These are phyloP conservation scores for Halcyon chelicuti DNA, from an alignment of 2,797 vertebrate species.

Conservation along the genomic window DNA sequence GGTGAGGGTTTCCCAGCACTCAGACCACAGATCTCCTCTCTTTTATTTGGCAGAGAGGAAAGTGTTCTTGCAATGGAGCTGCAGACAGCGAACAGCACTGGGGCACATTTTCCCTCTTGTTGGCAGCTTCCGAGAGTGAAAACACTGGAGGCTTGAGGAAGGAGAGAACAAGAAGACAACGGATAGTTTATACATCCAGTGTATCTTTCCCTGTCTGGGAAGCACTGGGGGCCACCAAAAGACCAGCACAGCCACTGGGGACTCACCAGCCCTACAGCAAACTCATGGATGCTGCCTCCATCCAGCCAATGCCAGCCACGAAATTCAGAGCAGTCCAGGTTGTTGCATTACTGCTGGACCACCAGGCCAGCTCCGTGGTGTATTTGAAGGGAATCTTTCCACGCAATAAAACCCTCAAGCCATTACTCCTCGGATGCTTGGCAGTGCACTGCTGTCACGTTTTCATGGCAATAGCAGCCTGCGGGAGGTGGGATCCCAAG, in stretches of 20 bases:
- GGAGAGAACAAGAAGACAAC: neutral
- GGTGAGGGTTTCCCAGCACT: neutral
- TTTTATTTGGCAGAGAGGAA: neutral
- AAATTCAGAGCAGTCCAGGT: slow-evolving; percentile 18
- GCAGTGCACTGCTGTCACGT: neutral
- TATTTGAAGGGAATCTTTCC: slow-evolving; percentile 33
- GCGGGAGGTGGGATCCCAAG: slow-evolving; percentile 29
- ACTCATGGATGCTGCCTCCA: neutral
- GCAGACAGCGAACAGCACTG: rapidly evolving
- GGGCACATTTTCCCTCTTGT: neutral
- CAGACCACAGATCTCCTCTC: rapidly evolving
- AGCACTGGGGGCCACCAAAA: neutral
- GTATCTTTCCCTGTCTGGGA: neutral
- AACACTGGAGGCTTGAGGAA: neutral
- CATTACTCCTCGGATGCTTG: slow-evolving; percentile 13
- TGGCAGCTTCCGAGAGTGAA: neutral
- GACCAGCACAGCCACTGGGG: neutral
- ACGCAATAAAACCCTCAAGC: slow-evolving; percentile 39
- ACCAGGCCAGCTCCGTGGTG: neutral
- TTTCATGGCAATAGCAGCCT: slow-evolving; percentile 49
- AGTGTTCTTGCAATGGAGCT: rapidly evolving
- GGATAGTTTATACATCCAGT: neutral
- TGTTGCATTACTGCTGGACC: neutral
- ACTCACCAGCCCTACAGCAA: neutral
- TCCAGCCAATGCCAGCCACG: neutral